These are phyloP conservation scores for Orchesellides sinensis DNA, from an alignment of 2,888 invertebrate species.

Conservation along the genomic window DNA sequence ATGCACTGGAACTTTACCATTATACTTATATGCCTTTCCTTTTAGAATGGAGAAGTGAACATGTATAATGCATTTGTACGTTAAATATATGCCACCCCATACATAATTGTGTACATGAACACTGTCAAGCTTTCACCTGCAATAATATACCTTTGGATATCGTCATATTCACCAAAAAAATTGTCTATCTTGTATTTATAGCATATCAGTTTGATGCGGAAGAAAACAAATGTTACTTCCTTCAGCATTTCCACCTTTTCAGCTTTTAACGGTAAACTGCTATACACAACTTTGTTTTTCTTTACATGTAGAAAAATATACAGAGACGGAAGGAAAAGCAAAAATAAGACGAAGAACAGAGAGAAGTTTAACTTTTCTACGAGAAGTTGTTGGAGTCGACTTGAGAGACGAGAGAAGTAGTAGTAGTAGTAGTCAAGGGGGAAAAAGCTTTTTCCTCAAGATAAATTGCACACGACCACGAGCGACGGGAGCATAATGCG, in stretches of 20 bases:
- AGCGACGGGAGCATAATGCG: slow-evolving; percentile 67
- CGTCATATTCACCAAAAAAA: neutral
- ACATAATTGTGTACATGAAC: too few relatives aligned
- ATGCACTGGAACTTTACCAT: slow-evolving; percentile 41
- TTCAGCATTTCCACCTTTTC: neutral
- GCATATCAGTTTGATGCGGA: slow-evolving; percentile 1
- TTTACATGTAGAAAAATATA: neutral
- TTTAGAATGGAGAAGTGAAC: slow-evolving; percentile 23
- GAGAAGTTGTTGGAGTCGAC: too few relatives aligned
- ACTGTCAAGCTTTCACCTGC: too few relatives aligned
- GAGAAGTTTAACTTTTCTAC: neutral
- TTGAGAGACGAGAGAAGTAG: slow-evolving; percentile 5
- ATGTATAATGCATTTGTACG: slow-evolving; percentile 47
- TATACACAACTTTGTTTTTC: neutral
- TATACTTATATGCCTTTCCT: slow-evolving; percentile 3
- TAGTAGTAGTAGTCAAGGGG: slow-evolving; percentile 32
- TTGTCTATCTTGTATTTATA: neutral
- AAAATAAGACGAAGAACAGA: neutral
- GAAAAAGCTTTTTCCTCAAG: slow-evolving; percentile 71
- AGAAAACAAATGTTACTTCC: neutral
- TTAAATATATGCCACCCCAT: too few relatives aligned
- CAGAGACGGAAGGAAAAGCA: slow-evolving; percentile 2
- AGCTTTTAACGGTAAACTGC: neutral
- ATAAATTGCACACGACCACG: slow-evolving; percentile 73
- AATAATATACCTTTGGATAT: neutral